Evolutionary conservation across 2,797 vertebrate genomes (phyloP).

Genomic region (Rhinogobio ventralis): DNA sequence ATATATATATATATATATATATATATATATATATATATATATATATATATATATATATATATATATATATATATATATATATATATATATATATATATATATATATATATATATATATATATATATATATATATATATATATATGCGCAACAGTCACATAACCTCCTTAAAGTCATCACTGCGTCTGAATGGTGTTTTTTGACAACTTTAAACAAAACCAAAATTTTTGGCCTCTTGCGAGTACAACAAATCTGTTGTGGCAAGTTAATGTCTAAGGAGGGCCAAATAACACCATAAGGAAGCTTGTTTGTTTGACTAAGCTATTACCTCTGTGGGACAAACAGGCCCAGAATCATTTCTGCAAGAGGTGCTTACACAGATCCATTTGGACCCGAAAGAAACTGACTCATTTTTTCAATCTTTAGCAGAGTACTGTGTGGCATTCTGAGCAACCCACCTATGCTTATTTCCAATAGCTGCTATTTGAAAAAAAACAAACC

Average conservation of each 20-base stretch:
- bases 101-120: too few relatives aligned
- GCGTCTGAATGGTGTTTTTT: background rate
- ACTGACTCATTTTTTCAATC: slow-evolving; percentile 78
- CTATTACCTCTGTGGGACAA: slow-evolving; percentile 60
- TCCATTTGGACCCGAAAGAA: slow-evolving; percentile 73
- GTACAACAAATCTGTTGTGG: slow-evolving; percentile 50
- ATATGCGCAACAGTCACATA: background rate
- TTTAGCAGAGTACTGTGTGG: slow-evolving; percentile 68
- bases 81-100: too few relatives aligned
- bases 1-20: too few relatives aligned
- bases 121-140: too few relatives aligned
- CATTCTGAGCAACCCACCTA: slow-evolving; percentile 64
- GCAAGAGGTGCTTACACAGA: slow-evolving; percentile 63
- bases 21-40: too few relatives aligned
- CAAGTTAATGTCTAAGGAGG: slow-evolving; percentile 45
- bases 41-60: too few relatives aligned
- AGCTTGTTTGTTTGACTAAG: slow-evolving; percentile 54
- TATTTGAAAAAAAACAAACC: slow-evolving; percentile 53
- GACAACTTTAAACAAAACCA: slow-evolving; percentile 34
- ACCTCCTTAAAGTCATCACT: slow-evolving; percentile 24
- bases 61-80: too few relatives aligned
- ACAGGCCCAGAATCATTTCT: slow-evolving; percentile 53
- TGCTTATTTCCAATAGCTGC: slow-evolving; percentile 77
- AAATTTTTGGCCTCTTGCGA: slow-evolving; percentile 23
- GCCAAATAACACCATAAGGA: slow-evolving; percentile 50